These are phyloP conservation scores for Spea bombifrons DNA, from an alignment of 2,113 vertebrate genomes.

Conservation along the genomic window DNA sequence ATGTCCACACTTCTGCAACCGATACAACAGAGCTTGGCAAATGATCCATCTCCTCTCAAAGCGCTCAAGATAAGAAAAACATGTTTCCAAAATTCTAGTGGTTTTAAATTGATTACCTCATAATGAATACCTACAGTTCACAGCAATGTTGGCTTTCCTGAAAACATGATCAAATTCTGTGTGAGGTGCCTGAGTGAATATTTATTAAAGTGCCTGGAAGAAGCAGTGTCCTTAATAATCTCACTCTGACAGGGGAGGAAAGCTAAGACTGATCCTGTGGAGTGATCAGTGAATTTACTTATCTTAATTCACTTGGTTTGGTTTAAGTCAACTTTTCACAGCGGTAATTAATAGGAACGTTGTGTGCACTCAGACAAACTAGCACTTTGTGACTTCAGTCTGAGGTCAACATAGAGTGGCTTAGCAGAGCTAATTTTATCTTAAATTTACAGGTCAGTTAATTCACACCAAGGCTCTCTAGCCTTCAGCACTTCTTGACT, in stretches of 20 bases:
- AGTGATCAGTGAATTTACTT: conserved; percentile 50
- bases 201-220: conserved; percentile 52
- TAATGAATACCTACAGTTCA: conserved; percentile 38
- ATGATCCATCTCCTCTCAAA: conserved; percentile 4
- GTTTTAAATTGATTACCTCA: conserved; percentile 46
- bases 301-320: conserved; percentile 53
- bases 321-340: conserved; percentile 52
- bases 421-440: conserved; percentile 29
- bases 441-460: conserved; percentile 27
- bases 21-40: conserved; percentile 11
- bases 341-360: conserved; percentile 44
- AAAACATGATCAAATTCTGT: conserved; percentile 49
- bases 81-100: conserved; percentile 15
- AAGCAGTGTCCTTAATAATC: conserved; percentile 52
- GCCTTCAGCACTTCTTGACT: background rate
- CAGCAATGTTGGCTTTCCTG: conserved; percentile 43
- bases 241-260: conserved; percentile 50
- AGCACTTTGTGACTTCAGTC: conserved; percentile 43
- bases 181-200: conserved; percentile 48
- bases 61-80: conserved; percentile 40
- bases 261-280: conserved; percentile 46
- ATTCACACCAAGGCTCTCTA: background rate
- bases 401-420: conserved; percentile 28
- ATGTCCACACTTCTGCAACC: conserved; percentile 23
- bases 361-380: conserved; percentile 33